Conservation (phyloP, 2,888 invertebrate genomes). For the Calliscelio sp. region DNA sequence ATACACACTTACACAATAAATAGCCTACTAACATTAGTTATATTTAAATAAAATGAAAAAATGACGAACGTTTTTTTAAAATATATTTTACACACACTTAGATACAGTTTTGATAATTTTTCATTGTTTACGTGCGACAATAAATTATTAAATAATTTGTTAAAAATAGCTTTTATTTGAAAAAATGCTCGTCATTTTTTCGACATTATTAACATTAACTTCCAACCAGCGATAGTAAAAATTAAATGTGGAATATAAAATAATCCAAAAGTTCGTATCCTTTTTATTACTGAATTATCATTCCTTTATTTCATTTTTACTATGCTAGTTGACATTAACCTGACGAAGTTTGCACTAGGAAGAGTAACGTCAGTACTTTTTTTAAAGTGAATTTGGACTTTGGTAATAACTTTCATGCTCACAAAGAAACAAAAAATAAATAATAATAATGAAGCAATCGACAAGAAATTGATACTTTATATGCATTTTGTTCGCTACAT, state of each 20-base stretch:
- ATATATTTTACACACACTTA: not conserved
- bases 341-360: constrained; percentile 61
- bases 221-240: too few species aligned
- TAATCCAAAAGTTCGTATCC: too few species aligned
- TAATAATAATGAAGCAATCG: constrained; percentile 57
- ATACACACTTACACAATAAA: constrained; percentile 67
- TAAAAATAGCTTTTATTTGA: constrained; percentile 4
- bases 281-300: too few species aligned
- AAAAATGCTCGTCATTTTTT: constrained; percentile 50
- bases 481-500: constrained; percentile 54
- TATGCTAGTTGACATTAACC: constrained; percentile 63
- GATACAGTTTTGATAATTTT: not conserved
- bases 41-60: constrained; percentile 34
- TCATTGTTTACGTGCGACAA: constrained; percentile 1
- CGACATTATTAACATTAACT: constrained; percentile 44
- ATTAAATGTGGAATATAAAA: too few species aligned
- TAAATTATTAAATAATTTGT: constrained; percentile 16
- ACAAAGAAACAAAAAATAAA: constrained; percentile 62
- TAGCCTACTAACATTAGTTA: constrained; percentile 42
- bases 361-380: constrained; percentile 66
- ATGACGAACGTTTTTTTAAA: constrained; percentile 42
- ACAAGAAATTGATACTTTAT: constrained; percentile 53
- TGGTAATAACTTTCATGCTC: constrained; percentile 75
- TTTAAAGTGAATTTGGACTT: constrained; percentile 72
- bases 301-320: too few species aligned